A percentile compares a stretch with the other conserved stretches of the same genome.
Conservation (phyloP, 2,797 vertebrate species). For the Acipenser oxyrinchus region DNA sequence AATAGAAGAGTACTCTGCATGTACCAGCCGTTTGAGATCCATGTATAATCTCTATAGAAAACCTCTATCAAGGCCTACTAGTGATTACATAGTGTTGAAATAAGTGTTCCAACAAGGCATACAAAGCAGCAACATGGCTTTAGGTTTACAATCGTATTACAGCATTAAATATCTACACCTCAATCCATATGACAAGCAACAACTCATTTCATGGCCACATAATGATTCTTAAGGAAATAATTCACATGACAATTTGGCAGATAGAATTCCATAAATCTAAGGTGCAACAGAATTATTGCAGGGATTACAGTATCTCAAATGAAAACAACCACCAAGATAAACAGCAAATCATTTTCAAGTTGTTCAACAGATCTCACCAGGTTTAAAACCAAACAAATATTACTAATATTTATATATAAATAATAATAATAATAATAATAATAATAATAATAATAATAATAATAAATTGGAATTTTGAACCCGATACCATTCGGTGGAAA, state of each 20-base stretch:
- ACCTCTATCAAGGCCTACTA: not conserved
- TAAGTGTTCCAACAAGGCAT: not conserved
- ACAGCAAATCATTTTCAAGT: constrained; percentile 3
- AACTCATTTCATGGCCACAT: constrained; percentile 1
- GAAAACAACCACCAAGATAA: constrained; percentile 20
- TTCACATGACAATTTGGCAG: constrained; percentile 19
- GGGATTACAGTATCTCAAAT: constrained; percentile 32
- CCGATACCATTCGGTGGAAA: constrained; percentile 3
- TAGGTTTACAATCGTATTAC: not conserved
- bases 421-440: not conserved
- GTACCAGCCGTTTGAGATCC: not conserved
- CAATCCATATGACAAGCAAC: not conserved
- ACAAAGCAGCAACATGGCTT: constrained; percentile 13
- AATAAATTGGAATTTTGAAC: not conserved
- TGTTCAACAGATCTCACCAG: constrained; percentile 3
- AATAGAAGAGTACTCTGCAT: not conserved
- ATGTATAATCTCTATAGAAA: not conserved
- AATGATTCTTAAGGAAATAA: not conserved
- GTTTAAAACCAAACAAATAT: not conserved
- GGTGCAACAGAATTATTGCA: constrained; percentile 15
- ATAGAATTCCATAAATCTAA: constrained; percentile 26
- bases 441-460: too few relatives aligned
- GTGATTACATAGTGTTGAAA: not conserved
- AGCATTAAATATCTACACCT: not conserved
- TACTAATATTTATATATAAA: constrained; percentile 3